phyloP scores from a whole-genome alignment of 2,113 vertebrate species.

The Pionites leucogaster region DNA sequence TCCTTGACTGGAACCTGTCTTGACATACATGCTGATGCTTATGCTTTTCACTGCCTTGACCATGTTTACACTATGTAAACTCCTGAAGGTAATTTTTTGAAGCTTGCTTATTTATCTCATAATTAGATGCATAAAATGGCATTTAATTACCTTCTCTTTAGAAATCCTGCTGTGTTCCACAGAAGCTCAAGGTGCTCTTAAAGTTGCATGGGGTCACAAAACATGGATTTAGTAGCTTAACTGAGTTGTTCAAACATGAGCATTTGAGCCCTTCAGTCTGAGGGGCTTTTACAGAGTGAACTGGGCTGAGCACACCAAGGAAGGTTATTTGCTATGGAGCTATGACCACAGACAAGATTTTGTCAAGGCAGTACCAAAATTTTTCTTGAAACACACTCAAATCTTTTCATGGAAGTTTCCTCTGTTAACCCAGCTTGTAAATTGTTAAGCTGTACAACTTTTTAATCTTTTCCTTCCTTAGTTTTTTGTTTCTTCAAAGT shows the following conservation, averaged over 20 bases:
- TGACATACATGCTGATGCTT: not conserved
- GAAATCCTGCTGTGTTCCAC: not conserved
- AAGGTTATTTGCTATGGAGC: not conserved
- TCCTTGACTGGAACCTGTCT: not conserved
- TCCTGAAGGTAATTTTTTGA: not conserved
- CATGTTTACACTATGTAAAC: accelerated
- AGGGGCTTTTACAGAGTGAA: not conserved
- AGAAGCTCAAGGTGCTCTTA: not conserved
- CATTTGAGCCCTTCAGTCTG: not conserved
- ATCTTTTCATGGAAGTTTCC: not conserved
- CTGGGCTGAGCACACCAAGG: not conserved
- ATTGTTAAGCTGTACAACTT: not conserved
- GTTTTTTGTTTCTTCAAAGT: not conserved
- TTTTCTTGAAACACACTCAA: not conserved
- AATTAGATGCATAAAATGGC: not conserved
- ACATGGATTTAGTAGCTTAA: not conserved
- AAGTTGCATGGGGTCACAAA: not conserved
- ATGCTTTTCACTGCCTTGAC: not conserved
- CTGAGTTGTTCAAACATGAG: not conserved
- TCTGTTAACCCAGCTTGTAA: not conserved
- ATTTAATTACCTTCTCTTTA: not conserved
- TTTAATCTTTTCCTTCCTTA: not conserved
- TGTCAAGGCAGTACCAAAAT: not conserved
- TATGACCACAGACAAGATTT: not conserved
- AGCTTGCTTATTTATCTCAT: not conserved